Conservation (phyloP, 2,797 vertebrate species). For the Salmo trutta region DNA sequence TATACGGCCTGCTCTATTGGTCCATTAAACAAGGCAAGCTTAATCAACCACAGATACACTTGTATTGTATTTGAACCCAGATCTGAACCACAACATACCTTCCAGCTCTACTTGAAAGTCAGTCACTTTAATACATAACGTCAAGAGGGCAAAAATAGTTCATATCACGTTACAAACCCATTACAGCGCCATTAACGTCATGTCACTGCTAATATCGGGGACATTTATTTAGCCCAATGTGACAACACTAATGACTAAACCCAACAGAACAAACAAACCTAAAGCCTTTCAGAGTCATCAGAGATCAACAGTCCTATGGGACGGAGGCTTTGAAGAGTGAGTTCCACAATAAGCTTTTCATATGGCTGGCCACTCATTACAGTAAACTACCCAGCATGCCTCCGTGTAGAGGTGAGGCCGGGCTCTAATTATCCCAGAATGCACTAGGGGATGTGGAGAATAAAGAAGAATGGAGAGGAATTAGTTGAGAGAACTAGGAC, state of each 20-base stretch:
- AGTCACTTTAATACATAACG: neutral
- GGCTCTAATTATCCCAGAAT: neutral
- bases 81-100: too few species aligned
- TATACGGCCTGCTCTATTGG: too few species aligned
- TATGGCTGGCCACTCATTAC: neutral
- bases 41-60: too few species aligned
- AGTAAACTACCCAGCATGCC: neutral
- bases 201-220: conserved; percentile 61
- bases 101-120: neutral
- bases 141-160: neutral
- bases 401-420: neutral
- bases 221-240: conserved; percentile 58
- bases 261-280: conserved; percentile 69
- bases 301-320: conserved; percentile 56
- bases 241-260: conserved; percentile 73
- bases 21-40: too few species aligned
- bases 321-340: conserved; percentile 59
- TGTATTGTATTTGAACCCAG: too few species aligned
- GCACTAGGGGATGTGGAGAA: conserved; percentile 1
- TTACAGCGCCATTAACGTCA: conserved; percentile 57
- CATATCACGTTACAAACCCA: conserved; percentile 23
- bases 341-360: neutral
- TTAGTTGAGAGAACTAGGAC: neutral
- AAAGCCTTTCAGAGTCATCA: conserved; percentile 50
- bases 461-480: neutral